Percentiles rank a stretch among this genome's conserved stretches.
phyloP scores from a whole-genome alignment of 92 coral and sea anemone species.

The Muricea muricata region DNA sequence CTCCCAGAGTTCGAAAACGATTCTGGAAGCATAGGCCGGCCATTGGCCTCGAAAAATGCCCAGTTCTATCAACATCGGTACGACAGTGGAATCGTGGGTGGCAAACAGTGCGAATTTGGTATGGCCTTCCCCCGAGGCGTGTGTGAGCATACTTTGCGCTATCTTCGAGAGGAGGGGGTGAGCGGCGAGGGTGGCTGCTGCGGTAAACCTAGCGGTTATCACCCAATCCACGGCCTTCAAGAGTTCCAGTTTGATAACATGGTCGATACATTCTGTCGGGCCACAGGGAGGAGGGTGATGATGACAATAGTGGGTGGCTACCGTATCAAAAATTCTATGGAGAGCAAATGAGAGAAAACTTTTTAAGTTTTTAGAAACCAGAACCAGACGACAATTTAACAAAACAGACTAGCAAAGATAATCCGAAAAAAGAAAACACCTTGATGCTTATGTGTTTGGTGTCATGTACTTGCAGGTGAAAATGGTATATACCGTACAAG shows the following conservation, averaged over 20 bases:
- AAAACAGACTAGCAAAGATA: no score
- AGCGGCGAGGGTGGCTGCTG: slow-evolving; percentile 57
- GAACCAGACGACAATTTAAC: no score
- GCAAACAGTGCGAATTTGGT: slow-evolving; percentile 80
- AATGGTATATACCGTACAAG: no score
- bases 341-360: no score
- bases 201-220: slow-evolving; percentile 67
- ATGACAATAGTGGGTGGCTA: slow-evolving; percentile 78
- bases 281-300: slow-evolving; percentile 80
- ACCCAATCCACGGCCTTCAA: slow-evolving; percentile 72
- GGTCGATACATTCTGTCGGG: slow-evolving; percentile 76
- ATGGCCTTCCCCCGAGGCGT: slow-evolving; percentile 50
- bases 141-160: slow-evolving; percentile 73
- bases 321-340: slow-evolving; percentile 82
- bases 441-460: no score
- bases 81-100: slow-evolving; percentile 86
- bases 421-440: no score
- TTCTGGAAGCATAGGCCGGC: slow-evolving; percentile 82
- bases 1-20: slow-evolving; percentile 91
- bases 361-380: no score
- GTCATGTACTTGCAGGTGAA: no score
- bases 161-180: slow-evolving; percentile 81
- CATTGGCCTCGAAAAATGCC: slow-evolving; percentile 72
- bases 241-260: slow-evolving; percentile 55
- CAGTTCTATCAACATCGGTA: slow-evolving; percentile 70